Conservation (phyloP, 92 coral and sea anemone species). For the Porites cylindrica region DNA sequence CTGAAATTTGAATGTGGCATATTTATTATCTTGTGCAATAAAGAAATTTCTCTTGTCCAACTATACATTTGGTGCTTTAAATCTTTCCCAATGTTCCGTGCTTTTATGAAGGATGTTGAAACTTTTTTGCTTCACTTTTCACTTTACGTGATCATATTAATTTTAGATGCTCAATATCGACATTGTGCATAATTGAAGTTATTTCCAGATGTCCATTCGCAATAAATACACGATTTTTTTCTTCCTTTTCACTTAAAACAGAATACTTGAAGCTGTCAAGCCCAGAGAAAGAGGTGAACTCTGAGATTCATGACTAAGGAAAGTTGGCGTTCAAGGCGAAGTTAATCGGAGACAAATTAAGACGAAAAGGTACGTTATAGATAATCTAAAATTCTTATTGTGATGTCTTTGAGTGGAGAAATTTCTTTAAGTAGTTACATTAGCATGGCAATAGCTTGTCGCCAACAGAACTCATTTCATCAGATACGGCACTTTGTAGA, state of each 20-base stretch:
- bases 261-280: not conserved
- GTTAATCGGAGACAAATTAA: not conserved
- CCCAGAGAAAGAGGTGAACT: not conserved
- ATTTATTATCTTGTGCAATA: not conserved
- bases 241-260: not conserved
- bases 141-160: not conserved
- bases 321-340: not conserved
- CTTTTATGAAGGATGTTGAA: not conserved
- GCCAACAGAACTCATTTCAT: not conserved
- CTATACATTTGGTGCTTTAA: not conserved
- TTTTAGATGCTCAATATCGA: not conserved
- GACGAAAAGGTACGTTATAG: not conserved
- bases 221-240: slow-evolving; percentile 5
- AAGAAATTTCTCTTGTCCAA: not conserved
- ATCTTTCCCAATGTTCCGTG: not conserved
- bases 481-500: too few species aligned
- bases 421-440: not conserved
- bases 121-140: not conserved
- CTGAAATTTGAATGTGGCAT: not conserved
- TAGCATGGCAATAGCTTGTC: not conserved
- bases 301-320: not conserved
- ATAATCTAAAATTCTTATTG: not conserved
- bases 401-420: not conserved
- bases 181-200: slow-evolving; percentile 1
- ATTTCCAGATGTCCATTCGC: not conserved